Evolutionary conservation across 2,797 vertebrate species (phyloP), one percentile per base, ranked within the genome.

Genomic region (Platyrinchus mystaceus): DNA sequence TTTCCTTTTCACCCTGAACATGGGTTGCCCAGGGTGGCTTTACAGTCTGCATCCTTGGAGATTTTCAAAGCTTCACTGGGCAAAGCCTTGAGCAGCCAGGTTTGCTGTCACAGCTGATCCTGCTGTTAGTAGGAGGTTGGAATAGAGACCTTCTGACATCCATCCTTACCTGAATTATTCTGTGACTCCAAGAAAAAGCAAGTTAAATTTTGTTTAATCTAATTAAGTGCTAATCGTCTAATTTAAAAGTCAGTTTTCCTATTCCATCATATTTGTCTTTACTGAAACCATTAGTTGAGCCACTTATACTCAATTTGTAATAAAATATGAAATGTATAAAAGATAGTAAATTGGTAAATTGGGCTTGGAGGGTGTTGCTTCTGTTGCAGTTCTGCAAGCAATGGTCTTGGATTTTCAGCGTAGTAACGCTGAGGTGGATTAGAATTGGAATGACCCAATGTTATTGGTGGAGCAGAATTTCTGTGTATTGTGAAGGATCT

Each of bases 91-190:
- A 59, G 83, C 36, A 64, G 28, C 14, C 28, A 52, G 26, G 9
- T 89, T 26, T 62, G 15, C 18, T 66, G 16, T 79, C 62, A 37
- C 1, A 4, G 20, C 17, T 77, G 71, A 62, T 52, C 23, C 30
- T 56, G n/a, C 18, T 55, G 12, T 83, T 50, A 41, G 9, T 27
- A 68, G 44, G 41, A 82, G 14, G 17, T 39, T 55, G 43, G 43
- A 55, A 53, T 9, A 52, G 19, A 66, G 32, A 47, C 12, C 24
- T 49, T 27, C 47, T 0, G 1, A 21, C 0, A 0, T 56, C 32
- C 14, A 18, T 46, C 46, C 26, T 36, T 66, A 64, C 46, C n/a
- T 79, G 36, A 50, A 60, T 74, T 64, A 32, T 23, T 59, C 49
- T 83, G 49, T 43, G 52, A 44, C 32, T 47, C 46, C 37, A 47